Conservation (phyloP, 2,888 invertebrate species). For the Lasioglossum marginatum region DNA sequence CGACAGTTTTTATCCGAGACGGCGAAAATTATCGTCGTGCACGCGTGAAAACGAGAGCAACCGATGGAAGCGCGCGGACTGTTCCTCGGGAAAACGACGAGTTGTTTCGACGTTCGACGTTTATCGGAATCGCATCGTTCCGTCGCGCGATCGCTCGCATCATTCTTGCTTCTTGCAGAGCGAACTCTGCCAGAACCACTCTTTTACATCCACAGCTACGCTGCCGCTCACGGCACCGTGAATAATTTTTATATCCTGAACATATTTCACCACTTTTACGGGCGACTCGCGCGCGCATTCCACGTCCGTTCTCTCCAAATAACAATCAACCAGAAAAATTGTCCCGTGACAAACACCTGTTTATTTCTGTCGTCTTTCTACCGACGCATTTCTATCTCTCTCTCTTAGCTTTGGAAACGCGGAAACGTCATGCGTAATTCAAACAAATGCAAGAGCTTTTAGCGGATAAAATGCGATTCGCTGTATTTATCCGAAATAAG, state of each 20-base stretch:
- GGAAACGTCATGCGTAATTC: not conserved
- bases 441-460: not conserved
- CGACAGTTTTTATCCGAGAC: constrained; percentile 24
- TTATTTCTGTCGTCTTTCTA: not conserved
- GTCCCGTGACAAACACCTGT: not conserved
- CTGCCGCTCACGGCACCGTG: not conserved
- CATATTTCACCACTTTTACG: not conserved
- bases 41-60: not conserved
- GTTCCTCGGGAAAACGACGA: not conserved
- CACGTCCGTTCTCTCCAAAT: not conserved
- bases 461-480: not conserved
- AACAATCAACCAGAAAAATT: not conserved
- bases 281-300: not conserved
- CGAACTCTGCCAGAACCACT: constrained; percentile 10
- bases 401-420: not conserved
- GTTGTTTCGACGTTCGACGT: not conserved
- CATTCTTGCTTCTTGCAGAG: not conserved
- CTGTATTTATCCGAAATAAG: not conserved
- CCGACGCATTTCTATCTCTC: not conserved
- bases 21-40: not conserved
- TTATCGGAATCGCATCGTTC: constrained; percentile 13
- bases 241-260: not conserved
- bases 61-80: not conserved
- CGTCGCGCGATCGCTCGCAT: constrained; percentile 14
- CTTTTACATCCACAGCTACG: not conserved